A percentile compares a stretch with the other conserved stretches of the same genome.
These are phyloP conservation scores for Eupsilia transversa DNA, from an alignment of 2,888 invertebrate genomes.

Conservation along the genomic window DNA sequence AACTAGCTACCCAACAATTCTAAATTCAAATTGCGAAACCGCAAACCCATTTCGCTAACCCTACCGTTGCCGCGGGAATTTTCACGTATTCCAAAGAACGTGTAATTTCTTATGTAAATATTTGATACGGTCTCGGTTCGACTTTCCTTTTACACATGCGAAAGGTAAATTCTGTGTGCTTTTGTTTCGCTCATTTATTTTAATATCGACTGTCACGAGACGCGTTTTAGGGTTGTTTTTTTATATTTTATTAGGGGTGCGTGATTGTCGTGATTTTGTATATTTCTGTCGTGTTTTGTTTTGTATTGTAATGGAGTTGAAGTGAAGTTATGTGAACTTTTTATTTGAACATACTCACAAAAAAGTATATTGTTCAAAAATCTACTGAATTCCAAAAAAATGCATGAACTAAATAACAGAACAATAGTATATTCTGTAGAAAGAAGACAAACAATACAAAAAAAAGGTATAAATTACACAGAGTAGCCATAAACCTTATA, in stretches of 20 bases:
- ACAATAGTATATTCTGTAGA: too few relatives aligned
- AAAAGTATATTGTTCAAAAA: neutral
- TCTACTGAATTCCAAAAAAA: neutral
- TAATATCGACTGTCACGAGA: constrained; percentile 45
- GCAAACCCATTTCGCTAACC: constrained; percentile 49
- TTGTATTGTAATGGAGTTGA: neutral
- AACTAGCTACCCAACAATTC: constrained; percentile 46
- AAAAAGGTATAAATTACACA: too few relatives aligned
- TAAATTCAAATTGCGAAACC: constrained; percentile 57
- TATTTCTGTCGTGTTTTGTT: constrained; percentile 7
- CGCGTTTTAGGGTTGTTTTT: constrained; percentile 34
- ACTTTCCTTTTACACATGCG: constrained; percentile 52
- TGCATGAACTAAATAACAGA: too few relatives aligned
- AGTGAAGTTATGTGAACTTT: neutral
- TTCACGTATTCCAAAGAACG: constrained; percentile 57
- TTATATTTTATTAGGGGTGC: neutral
- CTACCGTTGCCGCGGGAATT: constrained; percentile 46
- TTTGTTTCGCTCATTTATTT: constrained; percentile 52
- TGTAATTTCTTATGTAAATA: constrained; percentile 75
- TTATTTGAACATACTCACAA: neutral
- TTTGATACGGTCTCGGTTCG: constrained; percentile 63
- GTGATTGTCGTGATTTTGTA: constrained; percentile 4
- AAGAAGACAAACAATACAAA: too few relatives aligned
- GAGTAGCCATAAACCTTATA: too few relatives aligned
- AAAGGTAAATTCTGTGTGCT: constrained; percentile 45